Percentiles rank a stretch among this genome's conserved stretches.
These are phyloP conservation scores for Scaptomyza montana DNA, from an alignment of 1,140 invertebrate species.

Conservation along the genomic window DNA sequence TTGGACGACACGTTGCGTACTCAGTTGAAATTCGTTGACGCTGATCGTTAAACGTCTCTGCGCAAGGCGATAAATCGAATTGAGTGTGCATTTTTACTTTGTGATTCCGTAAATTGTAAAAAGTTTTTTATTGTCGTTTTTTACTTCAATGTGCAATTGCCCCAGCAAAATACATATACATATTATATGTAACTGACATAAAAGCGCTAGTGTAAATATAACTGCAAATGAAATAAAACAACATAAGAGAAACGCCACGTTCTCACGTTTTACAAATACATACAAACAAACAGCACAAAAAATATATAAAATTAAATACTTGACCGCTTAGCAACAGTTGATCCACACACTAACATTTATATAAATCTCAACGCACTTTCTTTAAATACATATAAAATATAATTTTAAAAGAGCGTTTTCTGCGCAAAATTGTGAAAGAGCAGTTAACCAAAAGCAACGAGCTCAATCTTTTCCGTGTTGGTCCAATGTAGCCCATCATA, in stretches of 20 bases:
- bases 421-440: not conserved
- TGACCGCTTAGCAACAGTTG: constrained; percentile 36
- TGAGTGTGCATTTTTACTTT: constrained; percentile 11
- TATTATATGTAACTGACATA: constrained; percentile 28
- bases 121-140: constrained; percentile 42
- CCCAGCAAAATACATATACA: constrained; percentile 64
- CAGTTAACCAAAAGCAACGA: constrained; percentile 14
- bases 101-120: constrained; percentile 33
- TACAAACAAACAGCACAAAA: constrained; percentile 29
- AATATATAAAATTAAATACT: constrained; percentile 53
- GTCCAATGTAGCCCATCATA: constrained; percentile 80
- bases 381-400: constrained; percentile 27
- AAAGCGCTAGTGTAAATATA: constrained; percentile 33
- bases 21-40: constrained; percentile 51
- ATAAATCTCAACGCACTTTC: constrained; percentile 35
- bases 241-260: constrained; percentile 60
- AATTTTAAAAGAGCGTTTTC: not conserved
- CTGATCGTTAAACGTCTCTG: constrained; percentile 61
- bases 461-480: constrained; percentile 36
- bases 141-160: constrained; percentile 68
- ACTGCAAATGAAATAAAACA: constrained; percentile 5
- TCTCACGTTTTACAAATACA: constrained; percentile 55
- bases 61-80: constrained; percentile 30
- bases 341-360: constrained; percentile 6
- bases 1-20: constrained; percentile 25